A percentile compares a stretch with the other conserved stretches of the same genome.
Conservation (phyloP, 2,113 vertebrate species). For the Bujurquina vittata region DNA sequence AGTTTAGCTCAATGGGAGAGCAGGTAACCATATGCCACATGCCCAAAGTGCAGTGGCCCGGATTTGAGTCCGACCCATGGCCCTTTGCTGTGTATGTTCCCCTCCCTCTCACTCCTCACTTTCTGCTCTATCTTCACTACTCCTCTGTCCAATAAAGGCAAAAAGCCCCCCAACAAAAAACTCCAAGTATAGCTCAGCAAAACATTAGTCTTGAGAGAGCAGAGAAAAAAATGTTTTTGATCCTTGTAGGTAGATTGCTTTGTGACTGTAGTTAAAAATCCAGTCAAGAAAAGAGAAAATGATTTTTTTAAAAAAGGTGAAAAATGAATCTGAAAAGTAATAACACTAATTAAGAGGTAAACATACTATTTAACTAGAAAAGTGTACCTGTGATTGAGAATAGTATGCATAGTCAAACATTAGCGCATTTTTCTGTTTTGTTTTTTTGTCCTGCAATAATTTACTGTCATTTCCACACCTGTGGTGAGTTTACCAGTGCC, state of each 20-base stretch:
- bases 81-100: too few relatives aligned
- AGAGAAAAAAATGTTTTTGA: not conserved
- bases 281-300: not conserved
- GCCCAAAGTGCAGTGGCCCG: too few relatives aligned
- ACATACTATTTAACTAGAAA: not conserved
- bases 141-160: too few relatives aligned
- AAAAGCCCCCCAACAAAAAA: not conserved
- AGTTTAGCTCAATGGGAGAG: too few relatives aligned
- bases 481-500: slow-evolving; percentile 28
- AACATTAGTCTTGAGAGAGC: not conserved
- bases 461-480: slow-evolving; percentile 27
- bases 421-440: not conserved
- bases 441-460: slow-evolving; percentile 1
- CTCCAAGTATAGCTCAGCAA: not conserved
- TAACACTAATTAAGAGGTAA: not conserved
- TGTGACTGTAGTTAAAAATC: not conserved
- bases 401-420: not conserved
- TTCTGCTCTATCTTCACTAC: too few relatives aligned
- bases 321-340: not conserved
- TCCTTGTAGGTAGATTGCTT: slow-evolving; percentile 1
- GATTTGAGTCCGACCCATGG: too few relatives aligned
- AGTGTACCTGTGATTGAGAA: not conserved
- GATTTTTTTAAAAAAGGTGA: not conserved
- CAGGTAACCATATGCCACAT: too few relatives aligned
- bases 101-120: too few relatives aligned